Base-by-base conservation (phyloP, 2,888 invertebrate genomes). In the Vanessa cardui region DNA sequence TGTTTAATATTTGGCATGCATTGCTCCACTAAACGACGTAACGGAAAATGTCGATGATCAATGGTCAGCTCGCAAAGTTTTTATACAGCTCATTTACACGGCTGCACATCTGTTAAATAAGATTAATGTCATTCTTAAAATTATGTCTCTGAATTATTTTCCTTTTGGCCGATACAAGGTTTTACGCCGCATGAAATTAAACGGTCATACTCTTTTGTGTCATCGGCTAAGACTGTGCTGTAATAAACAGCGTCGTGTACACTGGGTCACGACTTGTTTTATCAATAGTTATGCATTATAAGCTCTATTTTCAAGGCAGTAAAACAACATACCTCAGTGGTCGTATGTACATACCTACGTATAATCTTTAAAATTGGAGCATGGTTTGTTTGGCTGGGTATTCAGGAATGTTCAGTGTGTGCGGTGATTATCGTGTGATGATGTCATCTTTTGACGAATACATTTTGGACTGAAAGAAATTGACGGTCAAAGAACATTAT, bases 371-470 rank as follows among this genome's bases (percentile, higher is more conserved):
- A 71, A 75, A 76, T 77, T 77, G 72, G 74, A 76, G 74, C 73
- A 72, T 66, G 69, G 78, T 81, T 81, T 83, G 80, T 78, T 79
- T 82, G 76, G 47, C 31, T 20, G 47, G 78, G 74, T 78, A 79
- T 74, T 70, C 67, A 66, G 80, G 79, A 79, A 81, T 81, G 77
- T 74, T 72, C 74, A 68, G 50, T 71, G 58, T 58, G 33, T 47
- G 47, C 58, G 20, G 62, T 66, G 72, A 62, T 73, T 77, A 76
- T 73, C 72, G 26, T 18, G 58, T 72, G 39, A 16, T 80, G 81
- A 81, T 77, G 79, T 79, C 79, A 79, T 68, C 59, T 63, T 63
- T 77, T 50, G 59, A 45, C 59, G 58, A 18, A 33, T 39, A 62
- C 16, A 6, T 52, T 54, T 26, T 54, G 15, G 16, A 7, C n/a